phyloP scores from a whole-genome alignment of 2,113 vertebrate species.

The Heterochromis multidens region DNA sequence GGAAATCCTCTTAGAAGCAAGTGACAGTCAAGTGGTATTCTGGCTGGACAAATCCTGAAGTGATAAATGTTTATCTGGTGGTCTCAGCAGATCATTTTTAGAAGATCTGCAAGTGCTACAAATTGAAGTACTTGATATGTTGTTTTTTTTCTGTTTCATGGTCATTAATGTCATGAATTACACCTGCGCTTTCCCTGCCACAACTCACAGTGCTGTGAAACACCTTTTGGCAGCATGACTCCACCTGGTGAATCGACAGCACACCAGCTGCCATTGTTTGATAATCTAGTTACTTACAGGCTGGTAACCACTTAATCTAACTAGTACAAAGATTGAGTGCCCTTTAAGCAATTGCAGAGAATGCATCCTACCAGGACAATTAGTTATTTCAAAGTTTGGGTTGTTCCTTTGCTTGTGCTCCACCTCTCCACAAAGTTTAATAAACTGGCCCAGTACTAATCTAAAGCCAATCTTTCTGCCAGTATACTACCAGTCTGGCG shows the following conservation, averaged over 20 bases:
- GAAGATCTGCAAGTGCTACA: not conserved
- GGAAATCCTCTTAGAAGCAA: not conserved
- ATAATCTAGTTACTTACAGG: conserved; percentile 8
- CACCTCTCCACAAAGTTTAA: not conserved
- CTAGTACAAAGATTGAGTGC: not conserved
- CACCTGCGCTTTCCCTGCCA: not conserved
- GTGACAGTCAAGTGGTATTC: not conserved
- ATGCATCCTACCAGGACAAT: not conserved
- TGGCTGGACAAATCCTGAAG: not conserved
- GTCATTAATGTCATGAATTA: not conserved
- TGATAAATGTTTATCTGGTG: not conserved
- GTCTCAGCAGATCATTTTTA: not conserved
- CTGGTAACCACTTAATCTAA: not conserved
- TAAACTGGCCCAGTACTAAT: not conserved
- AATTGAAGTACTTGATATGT: not conserved
- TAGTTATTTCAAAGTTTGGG: not conserved
- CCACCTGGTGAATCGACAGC: not conserved
- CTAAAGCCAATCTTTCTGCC: not conserved
- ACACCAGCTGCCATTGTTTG: conserved; percentile 6
- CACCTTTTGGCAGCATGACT: not conserved
- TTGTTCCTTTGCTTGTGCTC: fast-evolving
- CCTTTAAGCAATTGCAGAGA: not conserved
- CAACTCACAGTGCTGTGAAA: not conserved
- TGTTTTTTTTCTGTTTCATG: not conserved
- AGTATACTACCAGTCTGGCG: not conserved